Percentiles rank a stretch among this genome's conserved stretches.
Conservation (phyloP, 2,113 vertebrate genomes). For the Aegithalos caudatus region DNA sequence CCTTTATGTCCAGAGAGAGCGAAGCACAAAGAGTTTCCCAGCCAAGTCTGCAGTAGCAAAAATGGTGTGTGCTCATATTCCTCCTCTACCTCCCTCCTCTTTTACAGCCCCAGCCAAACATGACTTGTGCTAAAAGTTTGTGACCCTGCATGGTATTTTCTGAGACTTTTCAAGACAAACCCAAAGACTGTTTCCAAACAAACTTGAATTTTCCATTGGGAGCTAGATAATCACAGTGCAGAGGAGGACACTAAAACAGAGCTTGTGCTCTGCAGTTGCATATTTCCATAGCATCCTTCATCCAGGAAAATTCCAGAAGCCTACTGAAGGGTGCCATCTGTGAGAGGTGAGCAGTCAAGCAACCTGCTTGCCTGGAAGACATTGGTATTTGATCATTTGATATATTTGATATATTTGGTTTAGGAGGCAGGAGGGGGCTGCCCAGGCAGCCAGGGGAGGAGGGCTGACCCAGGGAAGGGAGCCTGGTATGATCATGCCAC, state of each 20-base stretch:
- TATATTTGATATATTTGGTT: too few species aligned
- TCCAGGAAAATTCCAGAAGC: background rate
- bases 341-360: rapidly evolving
- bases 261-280: background rate
- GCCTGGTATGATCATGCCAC: background rate
- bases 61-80: background rate
- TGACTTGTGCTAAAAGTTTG: background rate
- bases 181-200: background rate
- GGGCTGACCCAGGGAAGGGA: background rate
- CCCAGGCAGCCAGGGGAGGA: background rate
- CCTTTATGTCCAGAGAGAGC: background rate
- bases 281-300: background rate
- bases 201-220: slow-evolving; percentile 8
- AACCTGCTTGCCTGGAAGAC: background rate
- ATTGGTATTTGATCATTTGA: background rate
- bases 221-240: slow-evolving; percentile 10
- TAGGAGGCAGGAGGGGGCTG: background rate
- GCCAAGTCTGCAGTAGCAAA: background rate
- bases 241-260: slow-evolving; percentile 26
- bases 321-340: background rate
- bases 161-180: background rate
- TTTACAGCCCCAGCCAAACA: background rate
- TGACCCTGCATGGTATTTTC: background rate
- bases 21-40: background rate
- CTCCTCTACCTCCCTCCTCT: background rate